Conservation (phyloP, 2,888 invertebrate genomes). For the Campopleginae sp. region DNA sequence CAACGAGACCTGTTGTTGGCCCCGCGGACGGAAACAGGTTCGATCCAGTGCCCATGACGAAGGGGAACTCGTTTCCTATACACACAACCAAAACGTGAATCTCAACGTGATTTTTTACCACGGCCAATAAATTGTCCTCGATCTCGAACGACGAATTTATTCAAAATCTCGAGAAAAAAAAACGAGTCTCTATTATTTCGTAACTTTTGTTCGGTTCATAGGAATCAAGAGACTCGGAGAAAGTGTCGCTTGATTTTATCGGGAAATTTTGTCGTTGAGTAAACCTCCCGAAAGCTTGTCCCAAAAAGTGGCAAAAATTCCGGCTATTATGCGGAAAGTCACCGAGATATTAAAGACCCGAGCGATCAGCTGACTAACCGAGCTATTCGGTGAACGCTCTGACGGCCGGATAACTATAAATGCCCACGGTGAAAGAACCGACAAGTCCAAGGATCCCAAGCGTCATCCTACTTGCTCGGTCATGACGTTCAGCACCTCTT, state of each 20-base stretch:
- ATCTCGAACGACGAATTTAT: not conserved
- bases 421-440: slow-evolving; percentile 63
- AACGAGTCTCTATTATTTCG: not conserved
- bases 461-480: slow-evolving; percentile 73
- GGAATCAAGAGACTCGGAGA: not conserved
- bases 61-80: slow-evolving; percentile 29
- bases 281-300: not conserved
- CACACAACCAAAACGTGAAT: slow-evolving; percentile 7
- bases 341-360: slow-evolving; percentile 76
- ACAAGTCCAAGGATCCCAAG: slow-evolving; percentile 65
- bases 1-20: slow-evolving; percentile 61
- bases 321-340: slow-evolving; percentile 74
- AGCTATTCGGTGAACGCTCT: slow-evolving; percentile 73
- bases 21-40: slow-evolving; percentile 42
- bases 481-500: slow-evolving; percentile 82
- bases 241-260: too few species aligned
- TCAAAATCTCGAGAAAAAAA: not conserved
- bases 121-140: not conserved
- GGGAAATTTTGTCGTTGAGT: too few species aligned
- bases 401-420: slow-evolving; percentile 59
- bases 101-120: slow-evolving; percentile 20
- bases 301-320: slow-evolving; percentile 64
- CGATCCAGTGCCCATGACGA: slow-evolving; percentile 26
- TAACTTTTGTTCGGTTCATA: not conserved
- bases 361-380: slow-evolving; percentile 80